Evolutionary conservation across 2,888 invertebrate species (phyloP), one percentile per base, ranked within the genome.

Genomic region (Orthonevra nobilis): DNA sequence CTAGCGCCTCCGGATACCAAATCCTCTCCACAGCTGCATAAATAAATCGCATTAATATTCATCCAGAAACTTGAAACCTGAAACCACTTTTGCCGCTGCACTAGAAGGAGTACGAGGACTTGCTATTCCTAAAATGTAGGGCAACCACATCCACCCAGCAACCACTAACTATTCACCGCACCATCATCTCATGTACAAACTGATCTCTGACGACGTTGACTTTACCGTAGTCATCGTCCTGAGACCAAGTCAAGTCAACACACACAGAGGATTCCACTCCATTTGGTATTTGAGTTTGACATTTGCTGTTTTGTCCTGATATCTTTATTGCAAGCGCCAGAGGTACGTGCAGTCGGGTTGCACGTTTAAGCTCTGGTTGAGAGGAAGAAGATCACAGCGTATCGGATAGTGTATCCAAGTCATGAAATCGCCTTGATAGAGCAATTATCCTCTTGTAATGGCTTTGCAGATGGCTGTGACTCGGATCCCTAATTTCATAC

Each of bases 41-140:
- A 73, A 68, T 73, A 79, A 73, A 79, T 79, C 73, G 54, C 79
- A 79, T 79, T 79, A 79, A 79, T 79, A 79, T 79, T 68, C 66
- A 73, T 79, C 73, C 66, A 23, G 44, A 79, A 73, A 68, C 73
- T 46, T 73, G 56, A 60, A 73, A 68, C 73, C 54, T 73, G 56
- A 60, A 79, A 79, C 73, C 79, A 66, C 72, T 66, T 79, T 68
- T 58, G 40, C 30, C 70, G 10, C 6, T 20, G 44, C 34, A 23
- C 20, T 17, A 34, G 64, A 52, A 60, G 54, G 54, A 70, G n/a
- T n/a, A n/a, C n/a, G n/a, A n/a, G n/a, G n/a, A n/a, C n/a, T n/a
- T 63, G 40, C 63, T 70, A 60, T 40, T 75, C 28, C 56, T 48
- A 42, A 73, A 73, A 73, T 68, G 50, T 79, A 73, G 79, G 79